Conservation (phyloP, 2,888 invertebrate species). For the Polydrusus cervinus region DNA sequence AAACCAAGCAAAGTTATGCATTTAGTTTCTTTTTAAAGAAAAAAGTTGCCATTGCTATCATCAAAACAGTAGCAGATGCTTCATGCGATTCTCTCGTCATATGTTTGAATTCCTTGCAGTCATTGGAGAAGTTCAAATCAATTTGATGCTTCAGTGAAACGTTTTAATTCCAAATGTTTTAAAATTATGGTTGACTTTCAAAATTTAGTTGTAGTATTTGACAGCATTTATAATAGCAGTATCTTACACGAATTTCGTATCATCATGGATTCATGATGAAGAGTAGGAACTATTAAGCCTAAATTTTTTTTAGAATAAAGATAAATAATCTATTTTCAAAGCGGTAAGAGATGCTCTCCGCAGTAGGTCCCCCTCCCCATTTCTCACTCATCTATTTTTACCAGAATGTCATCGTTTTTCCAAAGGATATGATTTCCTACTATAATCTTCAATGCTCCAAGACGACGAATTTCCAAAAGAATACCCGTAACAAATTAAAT, state of each 20-base stretch:
- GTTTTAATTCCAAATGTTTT: constrained; percentile 28
- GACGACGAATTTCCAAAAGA: too few relatives aligned
- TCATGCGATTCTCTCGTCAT: constrained; percentile 2
- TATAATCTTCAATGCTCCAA: too few relatives aligned
- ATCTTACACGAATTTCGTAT: not conserved
- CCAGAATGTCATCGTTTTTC: too few relatives aligned
- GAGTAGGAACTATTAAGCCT: too few relatives aligned
- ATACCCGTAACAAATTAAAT: too few relatives aligned
- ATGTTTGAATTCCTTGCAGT: constrained; percentile 13
- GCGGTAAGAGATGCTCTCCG: too few relatives aligned
- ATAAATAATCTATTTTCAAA: too few relatives aligned
- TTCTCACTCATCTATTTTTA: too few relatives aligned
- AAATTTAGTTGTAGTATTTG: constrained; percentile 3
- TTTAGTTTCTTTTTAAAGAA: constrained; percentile 42
- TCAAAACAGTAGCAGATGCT: constrained; percentile 39
- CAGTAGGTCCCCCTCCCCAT: too few relatives aligned
- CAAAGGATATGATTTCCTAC: too few relatives aligned
- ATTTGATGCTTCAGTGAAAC: constrained; percentile 18
- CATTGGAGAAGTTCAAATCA: constrained; percentile 11
- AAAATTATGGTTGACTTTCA: constrained; percentile 2
- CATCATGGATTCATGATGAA: too few relatives aligned
- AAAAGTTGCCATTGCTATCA: constrained; percentile 33
- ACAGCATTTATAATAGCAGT: not conserved
- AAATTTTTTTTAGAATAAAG: too few relatives aligned
- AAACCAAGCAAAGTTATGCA: constrained; percentile 48